Evolutionary conservation across 92 coral and sea anemone species (phyloP).

Genomic region (Diadumene lineata): DNA sequence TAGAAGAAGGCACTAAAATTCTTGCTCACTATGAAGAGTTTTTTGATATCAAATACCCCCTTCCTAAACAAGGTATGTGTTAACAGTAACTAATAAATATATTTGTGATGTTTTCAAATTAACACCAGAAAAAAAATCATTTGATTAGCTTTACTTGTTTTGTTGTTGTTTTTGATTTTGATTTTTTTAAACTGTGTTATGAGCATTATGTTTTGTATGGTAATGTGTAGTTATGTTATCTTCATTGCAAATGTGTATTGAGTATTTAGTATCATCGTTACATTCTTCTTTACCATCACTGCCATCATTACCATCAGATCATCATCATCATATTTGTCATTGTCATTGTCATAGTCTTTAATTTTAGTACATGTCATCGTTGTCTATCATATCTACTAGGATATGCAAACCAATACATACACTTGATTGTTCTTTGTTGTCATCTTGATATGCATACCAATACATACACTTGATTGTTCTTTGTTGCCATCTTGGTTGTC

Average conservation of each 20-base stretch:
- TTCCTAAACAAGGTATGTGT: slow-evolving; percentile 83
- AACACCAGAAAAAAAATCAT: no score
- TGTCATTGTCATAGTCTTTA: neutral
- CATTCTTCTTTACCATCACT: neutral
- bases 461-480: neutral
- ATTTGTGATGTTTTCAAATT: no score
- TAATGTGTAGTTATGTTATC: no score
- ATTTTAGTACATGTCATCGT: no score
- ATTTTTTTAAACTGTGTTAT: no score
- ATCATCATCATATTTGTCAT: neutral
- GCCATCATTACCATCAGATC: neutral
- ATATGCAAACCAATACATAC: slow-evolving; percentile 85
- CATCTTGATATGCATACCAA: neutral
- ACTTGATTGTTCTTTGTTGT: neutral
- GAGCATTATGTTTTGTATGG: no score
- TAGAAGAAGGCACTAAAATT: slow-evolving; percentile 62
- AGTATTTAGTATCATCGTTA: neutral
- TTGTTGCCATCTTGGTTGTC: neutral
- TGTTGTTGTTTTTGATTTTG: no score
- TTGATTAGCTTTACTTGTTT: no score
- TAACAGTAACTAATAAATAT: neutral
- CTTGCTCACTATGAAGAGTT: slow-evolving; percentile 65
- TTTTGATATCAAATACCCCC: slow-evolving; percentile 73
- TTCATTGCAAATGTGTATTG: no score
- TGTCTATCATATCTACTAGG: neutral